Evolutionary conservation across 2,888 invertebrate species (phyloP), one percentile per base, ranked within the genome.

Genomic region (Drosophila lacicola): DNA sequence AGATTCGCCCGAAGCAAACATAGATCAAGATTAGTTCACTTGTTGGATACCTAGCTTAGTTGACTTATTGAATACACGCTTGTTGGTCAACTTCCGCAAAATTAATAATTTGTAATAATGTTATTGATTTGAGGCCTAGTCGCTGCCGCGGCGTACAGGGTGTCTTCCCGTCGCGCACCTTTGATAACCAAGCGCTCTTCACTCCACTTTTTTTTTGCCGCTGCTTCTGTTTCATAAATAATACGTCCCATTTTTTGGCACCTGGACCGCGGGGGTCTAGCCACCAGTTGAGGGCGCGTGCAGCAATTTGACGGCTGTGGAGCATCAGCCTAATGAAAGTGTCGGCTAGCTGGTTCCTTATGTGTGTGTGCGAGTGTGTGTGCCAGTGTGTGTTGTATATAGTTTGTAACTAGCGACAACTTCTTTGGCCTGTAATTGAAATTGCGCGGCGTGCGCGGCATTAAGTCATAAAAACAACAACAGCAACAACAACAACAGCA

Each of bases 371-470:
- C 21, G 37, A 37, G 25, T 14, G 17, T 17, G 36, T 36, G 36
- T 41, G 29, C 29, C 8, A 8, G 8, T 29, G 2, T 17, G 4
- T 41, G 47, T 56, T 47, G 17, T 44, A 19, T 17, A 19, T 36
- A 21, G 14, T 34, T 50, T 25, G 47, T 60, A 60, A 39, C 51
- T 50, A 33, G 50, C 50, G 42, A 42, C 63, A 61, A 57, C 68
- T 50, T 68, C 60, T 56, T 79, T 67, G 63, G 58, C 45, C 53
- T 80, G 87, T 77, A 86, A 85, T 86, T 88, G 87, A 88, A 83
- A 85, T 88, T 86, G 87, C 82, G 87, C 73, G 82, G 89, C 84
- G 89, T 85, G 77, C 84, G 80, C 87, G 79, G 79, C 80, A 88
- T 85, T 83, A 83, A 86, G 87, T 87, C 85, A 82, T 86, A 87